These are phyloP conservation scores for Tragopan temminckii DNA, from an alignment of 2,797 vertebrate genomes.

Conservation along the genomic window DNA sequence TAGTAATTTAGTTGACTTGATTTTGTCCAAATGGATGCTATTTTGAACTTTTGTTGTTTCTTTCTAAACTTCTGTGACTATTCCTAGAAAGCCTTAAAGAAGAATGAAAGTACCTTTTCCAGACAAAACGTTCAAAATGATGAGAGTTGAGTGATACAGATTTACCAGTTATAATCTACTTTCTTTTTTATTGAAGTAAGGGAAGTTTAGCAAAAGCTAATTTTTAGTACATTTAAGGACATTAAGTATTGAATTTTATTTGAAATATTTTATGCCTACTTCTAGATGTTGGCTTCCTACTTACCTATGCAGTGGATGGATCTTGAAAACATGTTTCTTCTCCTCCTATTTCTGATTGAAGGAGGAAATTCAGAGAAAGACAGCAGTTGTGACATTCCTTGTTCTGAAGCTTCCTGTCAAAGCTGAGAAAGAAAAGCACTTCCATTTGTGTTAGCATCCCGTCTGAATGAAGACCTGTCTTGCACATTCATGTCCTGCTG, in stretches of 20 bases:
- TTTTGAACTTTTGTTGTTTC: slow-evolving; percentile 8
- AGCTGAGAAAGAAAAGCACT: not conserved
- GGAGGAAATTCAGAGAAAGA: not conserved
- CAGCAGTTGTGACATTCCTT: not conserved
- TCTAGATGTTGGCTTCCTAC: slow-evolving; percentile 37
- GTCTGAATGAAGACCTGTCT: not conserved
- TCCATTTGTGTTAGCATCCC: not conserved
- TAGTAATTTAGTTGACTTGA: not conserved
- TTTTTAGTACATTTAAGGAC: not conserved
- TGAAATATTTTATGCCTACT: slow-evolving; percentile 9
- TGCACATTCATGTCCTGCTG: not conserved
- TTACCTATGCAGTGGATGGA: not conserved
- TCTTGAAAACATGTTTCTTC: not conserved
- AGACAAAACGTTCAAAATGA: slow-evolving; percentile 7
- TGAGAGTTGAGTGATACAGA: slow-evolving; percentile 25
- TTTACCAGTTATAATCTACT: slow-evolving; percentile 27
- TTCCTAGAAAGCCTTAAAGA: slow-evolving; percentile 22
- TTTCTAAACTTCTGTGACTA: slow-evolving; percentile 21
- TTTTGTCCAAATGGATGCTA: not conserved
- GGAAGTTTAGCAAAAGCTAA: not conserved
- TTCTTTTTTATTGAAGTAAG: not conserved
- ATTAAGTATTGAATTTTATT: not conserved
- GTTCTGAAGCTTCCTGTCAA: not conserved
- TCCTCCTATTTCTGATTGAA: not conserved
- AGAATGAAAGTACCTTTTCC: slow-evolving; percentile 30